Evolutionary conservation across 1,140 invertebrate species (phyloP).

Genomic region (Acromyrmex heyeri): DNA sequence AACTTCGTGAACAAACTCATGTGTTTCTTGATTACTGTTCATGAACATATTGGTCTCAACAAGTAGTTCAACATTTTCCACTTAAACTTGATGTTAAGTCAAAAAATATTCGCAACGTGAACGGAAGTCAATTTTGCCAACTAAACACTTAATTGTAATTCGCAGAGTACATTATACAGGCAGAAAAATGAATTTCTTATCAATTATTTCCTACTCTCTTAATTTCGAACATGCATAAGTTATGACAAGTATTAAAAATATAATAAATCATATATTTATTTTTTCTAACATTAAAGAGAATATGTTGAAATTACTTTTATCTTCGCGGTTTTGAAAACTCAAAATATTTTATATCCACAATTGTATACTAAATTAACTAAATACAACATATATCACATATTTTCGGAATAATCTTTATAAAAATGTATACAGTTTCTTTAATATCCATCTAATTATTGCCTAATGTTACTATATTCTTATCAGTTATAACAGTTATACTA

Average conservation of each 20-base stretch:
- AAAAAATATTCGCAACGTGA: slow-evolving; percentile 9
- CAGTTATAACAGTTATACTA: too few species aligned
- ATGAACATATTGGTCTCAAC: slow-evolving; percentile 26
- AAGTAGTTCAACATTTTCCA: slow-evolving; percentile 19
- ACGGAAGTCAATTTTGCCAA: slow-evolving; percentile 1
- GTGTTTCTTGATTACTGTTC: slow-evolving; percentile 21
- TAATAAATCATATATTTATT: background rate
- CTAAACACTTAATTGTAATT: slow-evolving; percentile 15
- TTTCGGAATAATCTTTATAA: too few species aligned
- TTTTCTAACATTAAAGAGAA: background rate
- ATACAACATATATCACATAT: too few species aligned
- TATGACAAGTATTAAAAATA: background rate
- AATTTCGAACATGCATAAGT: background rate
- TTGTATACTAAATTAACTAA: too few species aligned
- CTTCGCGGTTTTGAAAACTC: background rate
- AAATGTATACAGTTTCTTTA: too few species aligned
- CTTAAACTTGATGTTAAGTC: slow-evolving; percentile 6
- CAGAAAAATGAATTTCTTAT: background rate
- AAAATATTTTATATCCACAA: background rate
- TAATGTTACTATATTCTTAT: too few species aligned
- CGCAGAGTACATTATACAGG: background rate
- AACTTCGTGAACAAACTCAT: slow-evolving; percentile 32
- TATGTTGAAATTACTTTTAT: background rate
- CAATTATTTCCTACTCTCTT: background rate
- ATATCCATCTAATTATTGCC: too few species aligned